Conservation (phyloP, 2,797 vertebrate genomes). For the Vespertilio murinus region DNA sequence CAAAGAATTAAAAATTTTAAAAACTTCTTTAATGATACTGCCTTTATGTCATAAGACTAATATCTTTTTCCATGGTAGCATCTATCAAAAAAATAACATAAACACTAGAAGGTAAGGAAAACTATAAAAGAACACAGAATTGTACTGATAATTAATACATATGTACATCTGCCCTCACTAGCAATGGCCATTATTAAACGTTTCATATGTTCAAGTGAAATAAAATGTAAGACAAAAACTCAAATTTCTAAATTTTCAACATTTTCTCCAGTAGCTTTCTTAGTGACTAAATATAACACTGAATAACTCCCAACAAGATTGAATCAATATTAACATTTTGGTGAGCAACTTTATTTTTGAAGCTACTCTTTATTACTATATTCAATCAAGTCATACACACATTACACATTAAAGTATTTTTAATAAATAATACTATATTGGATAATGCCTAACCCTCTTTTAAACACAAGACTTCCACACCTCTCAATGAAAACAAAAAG, state of each 20-base stretch:
- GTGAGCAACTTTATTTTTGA: constrained; percentile 15
- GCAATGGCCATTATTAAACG: neutral
- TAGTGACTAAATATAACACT: neutral
- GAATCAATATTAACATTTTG: constrained; percentile 35
- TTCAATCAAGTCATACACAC: neutral
- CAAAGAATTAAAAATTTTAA: constrained; percentile 14
- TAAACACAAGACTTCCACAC: constrained; percentile 1
- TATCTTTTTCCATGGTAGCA: neutral
- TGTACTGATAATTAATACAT: neutral
- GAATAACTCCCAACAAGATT: neutral
- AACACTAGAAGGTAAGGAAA: constrained; percentile 8
- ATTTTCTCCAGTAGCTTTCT: neutral
- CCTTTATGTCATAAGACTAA: constrained; percentile 19
- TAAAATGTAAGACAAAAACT: constrained; percentile 17
- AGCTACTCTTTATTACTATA: constrained; percentile 6
- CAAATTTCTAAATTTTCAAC: constrained; percentile 47
- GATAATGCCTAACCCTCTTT: neutral
- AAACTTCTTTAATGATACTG: constrained; percentile 12
- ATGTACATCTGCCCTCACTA: neutral
- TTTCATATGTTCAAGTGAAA: constrained; percentile 40
- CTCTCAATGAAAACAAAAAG: constrained; percentile 16
- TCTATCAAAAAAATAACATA: neutral
- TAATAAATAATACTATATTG: neutral
- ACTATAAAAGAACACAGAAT: neutral
- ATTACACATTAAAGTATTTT: neutral